These are phyloP conservation scores for Agriopis aurantiaria DNA, from an alignment of 2,888 invertebrate species.

Conservation along the genomic window DNA sequence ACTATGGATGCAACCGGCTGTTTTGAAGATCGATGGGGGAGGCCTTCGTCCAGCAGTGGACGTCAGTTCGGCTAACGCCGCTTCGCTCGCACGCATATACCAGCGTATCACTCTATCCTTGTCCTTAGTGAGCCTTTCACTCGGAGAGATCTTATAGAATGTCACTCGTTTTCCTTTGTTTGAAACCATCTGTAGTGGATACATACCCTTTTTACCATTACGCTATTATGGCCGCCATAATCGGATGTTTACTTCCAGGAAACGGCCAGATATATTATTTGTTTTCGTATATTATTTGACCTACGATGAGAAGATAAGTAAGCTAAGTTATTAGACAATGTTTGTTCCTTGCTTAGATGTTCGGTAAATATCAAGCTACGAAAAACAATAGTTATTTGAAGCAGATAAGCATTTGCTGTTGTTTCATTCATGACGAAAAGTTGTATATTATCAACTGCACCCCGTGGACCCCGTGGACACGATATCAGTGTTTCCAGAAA, in stretches of 20 bases:
- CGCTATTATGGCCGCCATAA: conserved; percentile 18
- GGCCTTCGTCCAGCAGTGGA: too few species aligned
- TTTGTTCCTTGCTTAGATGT: conserved; percentile 6
- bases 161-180: too few species aligned
- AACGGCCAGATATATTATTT: conserved; percentile 12
- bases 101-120: too few species aligned
- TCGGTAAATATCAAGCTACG: background rate
- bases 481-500: too few species aligned
- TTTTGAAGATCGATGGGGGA: too few species aligned
- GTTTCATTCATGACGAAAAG: background rate
- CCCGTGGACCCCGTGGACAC: too few species aligned
- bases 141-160: too few species aligned
- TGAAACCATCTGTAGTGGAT: background rate
- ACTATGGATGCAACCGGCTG: too few species aligned
- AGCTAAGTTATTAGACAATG: conserved; percentile 4
- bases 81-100: too few species aligned
- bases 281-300: conserved; percentile 21
- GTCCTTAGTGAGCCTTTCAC: too few species aligned
- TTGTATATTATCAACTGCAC: background rate
- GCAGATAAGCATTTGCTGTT: background rate
- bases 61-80: too few species aligned
- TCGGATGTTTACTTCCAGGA: conserved; percentile 23
- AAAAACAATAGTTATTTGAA: background rate
- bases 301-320: conserved; percentile 10
- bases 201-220: background rate